Evolutionary conservation across 2,888 invertebrate genomes (phyloP).

Genomic region (Chirona hameri): DNA sequence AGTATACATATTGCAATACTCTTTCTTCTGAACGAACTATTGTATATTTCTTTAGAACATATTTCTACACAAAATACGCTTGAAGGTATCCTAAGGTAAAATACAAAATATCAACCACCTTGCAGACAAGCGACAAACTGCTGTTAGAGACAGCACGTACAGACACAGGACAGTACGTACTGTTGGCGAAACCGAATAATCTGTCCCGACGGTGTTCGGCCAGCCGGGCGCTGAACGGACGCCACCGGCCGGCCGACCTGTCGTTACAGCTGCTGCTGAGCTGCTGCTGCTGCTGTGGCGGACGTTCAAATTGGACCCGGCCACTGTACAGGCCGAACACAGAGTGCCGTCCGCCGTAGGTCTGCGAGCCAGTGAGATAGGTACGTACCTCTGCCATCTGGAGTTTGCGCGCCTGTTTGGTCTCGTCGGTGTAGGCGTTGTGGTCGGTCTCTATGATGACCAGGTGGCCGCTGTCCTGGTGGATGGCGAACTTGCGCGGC

Average conservation of each 20-base stretch:
- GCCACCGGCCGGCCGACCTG: background rate
- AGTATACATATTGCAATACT: no score
- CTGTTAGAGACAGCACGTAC: no score
- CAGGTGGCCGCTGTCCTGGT: constrained; percentile 83
- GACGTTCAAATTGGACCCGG: background rate
- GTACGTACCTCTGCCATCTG: constrained; percentile 82
- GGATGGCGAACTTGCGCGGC: constrained; percentile 89
- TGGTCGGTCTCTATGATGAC: constrained; percentile 93
- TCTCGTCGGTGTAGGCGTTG: constrained; percentile 98
- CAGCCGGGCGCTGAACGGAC: constrained; percentile 76
- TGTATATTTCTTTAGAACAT: no score
- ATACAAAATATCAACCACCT: no score
- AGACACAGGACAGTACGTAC: no score
- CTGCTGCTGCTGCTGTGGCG: background rate
- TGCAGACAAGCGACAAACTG: no score
- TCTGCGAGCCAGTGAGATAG: no score
- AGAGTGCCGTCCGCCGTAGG: background rate
- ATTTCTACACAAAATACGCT: no score
- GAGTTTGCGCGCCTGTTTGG: constrained; percentile 83
- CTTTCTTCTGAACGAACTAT: no score
- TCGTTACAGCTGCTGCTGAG: no score
- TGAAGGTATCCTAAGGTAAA: no score
- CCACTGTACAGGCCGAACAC: background rate
- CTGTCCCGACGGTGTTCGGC: constrained; percentile 92
- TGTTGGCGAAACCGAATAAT: constrained; percentile 43